Percentiles rank a stretch among this genome's conserved stretches.
Evolutionary conservation across 2,888 invertebrate genomes (phyloP).

Genomic region (Mythimna lalbum): DNA sequence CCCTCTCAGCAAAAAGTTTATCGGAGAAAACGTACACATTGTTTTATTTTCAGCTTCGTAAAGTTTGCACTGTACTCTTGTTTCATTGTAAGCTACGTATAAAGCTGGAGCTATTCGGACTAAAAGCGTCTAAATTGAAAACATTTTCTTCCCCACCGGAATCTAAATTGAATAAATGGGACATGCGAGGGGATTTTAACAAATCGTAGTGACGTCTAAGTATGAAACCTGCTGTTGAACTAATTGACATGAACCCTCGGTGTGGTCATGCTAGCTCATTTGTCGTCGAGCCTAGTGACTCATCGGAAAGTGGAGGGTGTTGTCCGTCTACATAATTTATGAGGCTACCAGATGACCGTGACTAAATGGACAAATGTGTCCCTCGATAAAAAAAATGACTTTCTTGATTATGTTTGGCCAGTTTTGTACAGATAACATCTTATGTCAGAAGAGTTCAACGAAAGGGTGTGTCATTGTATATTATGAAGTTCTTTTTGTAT

Average conservation of each 20-base stretch:
- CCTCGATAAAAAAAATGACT: slow-evolving; percentile 24
- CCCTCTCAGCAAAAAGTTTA: slow-evolving; percentile 56
- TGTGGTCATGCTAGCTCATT: slow-evolving; percentile 78
- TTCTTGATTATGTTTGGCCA: slow-evolving; percentile 22
- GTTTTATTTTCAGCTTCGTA: slow-evolving; percentile 60
- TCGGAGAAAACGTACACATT: slow-evolving; percentile 39
- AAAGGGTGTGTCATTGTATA: slow-evolving; percentile 3
- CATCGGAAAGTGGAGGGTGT: slow-evolving; percentile 79
- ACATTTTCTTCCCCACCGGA: slow-evolving; percentile 49
- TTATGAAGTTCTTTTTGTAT: slow-evolving; percentile 2
- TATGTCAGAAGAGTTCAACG: slow-evolving; percentile 10
- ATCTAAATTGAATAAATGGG: slow-evolving; percentile 63
- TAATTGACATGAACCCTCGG: slow-evolving; percentile 79
- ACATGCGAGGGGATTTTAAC: slow-evolving; percentile 62
- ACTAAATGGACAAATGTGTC: slow-evolving; percentile 65
- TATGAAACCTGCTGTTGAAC: slow-evolving; percentile 69
- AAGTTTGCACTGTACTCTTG: slow-evolving; percentile 47
- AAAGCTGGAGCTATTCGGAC: slow-evolving; percentile 34
- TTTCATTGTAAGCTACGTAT: slow-evolving; percentile 51
- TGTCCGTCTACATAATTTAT: slow-evolving; percentile 73
- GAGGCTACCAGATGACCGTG: slow-evolving; percentile 74
- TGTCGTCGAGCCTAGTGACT: slow-evolving; percentile 81
- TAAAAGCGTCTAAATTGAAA: slow-evolving; percentile 58
- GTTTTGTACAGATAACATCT: neutral
- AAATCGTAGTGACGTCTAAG: slow-evolving; percentile 63